These are phyloP conservation scores for Steatocranus sp. DNA, from an alignment of 2,797 vertebrate genomes.

Conservation along the genomic window DNA sequence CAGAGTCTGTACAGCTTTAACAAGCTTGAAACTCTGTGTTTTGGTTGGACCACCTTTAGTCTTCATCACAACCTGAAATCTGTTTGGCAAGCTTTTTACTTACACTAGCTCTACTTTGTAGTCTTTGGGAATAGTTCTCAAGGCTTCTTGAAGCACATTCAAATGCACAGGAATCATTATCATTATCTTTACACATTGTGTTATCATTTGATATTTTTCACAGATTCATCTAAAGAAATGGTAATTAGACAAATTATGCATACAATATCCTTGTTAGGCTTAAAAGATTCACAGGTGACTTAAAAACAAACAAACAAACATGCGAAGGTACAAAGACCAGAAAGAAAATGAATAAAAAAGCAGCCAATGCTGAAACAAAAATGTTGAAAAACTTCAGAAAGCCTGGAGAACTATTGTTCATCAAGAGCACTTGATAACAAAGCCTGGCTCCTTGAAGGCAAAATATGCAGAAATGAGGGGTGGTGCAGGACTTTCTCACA, in stretches of 20 bases:
- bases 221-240: neutral
- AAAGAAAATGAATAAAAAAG: neutral
- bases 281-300: neutral
- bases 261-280: neutral
- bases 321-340: neutral
- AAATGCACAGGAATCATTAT: neutral
- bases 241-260: neutral
- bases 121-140: neutral
- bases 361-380: neutral
- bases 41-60: neutral
- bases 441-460: neutral
- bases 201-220: neutral
- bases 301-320: neutral
- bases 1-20: rapidly evolving
- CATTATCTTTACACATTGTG: neutral
- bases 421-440: neutral
- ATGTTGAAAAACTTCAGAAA: neutral
- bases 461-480: neutral
- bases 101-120: neutral
- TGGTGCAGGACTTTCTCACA: neutral
- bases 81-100: neutral
- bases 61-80: neutral
- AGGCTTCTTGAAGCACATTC: neutral
- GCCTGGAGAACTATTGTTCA: neutral
- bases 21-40: neutral